Base-by-base conservation (phyloP, 1,140 invertebrate species). In the Myzus persicae region DNA sequence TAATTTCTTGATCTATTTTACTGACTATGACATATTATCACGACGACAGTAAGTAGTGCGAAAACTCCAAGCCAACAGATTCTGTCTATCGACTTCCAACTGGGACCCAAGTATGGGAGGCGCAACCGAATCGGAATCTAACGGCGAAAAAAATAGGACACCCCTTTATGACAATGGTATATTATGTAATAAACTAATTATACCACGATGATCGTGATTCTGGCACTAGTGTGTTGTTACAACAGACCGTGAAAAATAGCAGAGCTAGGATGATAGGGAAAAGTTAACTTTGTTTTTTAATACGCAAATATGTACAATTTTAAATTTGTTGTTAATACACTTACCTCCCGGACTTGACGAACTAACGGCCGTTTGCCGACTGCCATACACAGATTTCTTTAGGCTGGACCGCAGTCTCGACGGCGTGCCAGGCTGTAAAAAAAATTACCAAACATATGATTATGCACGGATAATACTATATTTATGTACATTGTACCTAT, bases 321-420 rank as follows among this genome's bases (percentile, higher is more conserved):
- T n/a, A 90, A 90, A 26, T 59, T 14, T 31, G 40, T 76, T n/a
- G 31, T 18, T 26, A 54, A 54, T 90, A 42, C 14, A 26, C 42
- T 46, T 92, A 82, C 76, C 76, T 81, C 76, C 38, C 2, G 91
- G 91, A 38, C 91, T 93, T 3, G 91, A 93, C 31, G 81, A 93
- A 8, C 81, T 81, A 42, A 84, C 36, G 1, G 11, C 22, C 18
- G 81, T 85, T 82, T 93, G 81, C 7, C 91, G 81, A 40, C 46
- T 93, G 24, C 46, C 18, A n/a, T 93, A 93, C 36, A 51, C 38
- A 42, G 91, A 44, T 85, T 93, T 93, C 20, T 93, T 93, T 4
- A 93, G 51, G 20, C 91, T 93, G n/a, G 91, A 93, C 40, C 91
- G 76, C 91, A 93, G n/a, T 40, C 91, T 93, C 2, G 81, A 93